phyloP scores from a whole-genome alignment of 2,797 vertebrate genomes.

The Malurus leucopterus region DNA sequence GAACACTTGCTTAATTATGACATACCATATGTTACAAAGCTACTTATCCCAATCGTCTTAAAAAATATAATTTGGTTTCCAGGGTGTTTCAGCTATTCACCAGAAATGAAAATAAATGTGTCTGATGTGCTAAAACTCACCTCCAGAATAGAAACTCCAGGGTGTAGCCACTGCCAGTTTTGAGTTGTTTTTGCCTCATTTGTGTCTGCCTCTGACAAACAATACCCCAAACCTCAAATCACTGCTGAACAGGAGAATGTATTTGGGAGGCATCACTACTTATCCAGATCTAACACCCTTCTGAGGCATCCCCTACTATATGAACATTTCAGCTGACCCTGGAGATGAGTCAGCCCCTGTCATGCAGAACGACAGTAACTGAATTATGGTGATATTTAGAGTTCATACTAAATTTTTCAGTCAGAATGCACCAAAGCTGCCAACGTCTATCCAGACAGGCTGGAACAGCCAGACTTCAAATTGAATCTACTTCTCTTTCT shows the following conservation, averaged over 20 bases:
- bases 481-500: background rate
- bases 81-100: background rate
- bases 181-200: background rate
- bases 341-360: background rate
- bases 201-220: background rate
- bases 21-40: background rate
- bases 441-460: background rate
- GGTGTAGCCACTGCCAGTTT: background rate
- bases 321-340: background rate
- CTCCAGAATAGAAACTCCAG: background rate
- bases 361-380: background rate
- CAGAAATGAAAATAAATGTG: background rate
- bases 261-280: background rate
- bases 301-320: background rate
- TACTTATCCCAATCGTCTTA: background rate
- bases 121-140: background rate
- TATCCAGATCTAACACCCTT: background rate
- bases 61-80: background rate
- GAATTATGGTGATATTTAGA: background rate
- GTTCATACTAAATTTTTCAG: background rate
- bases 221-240: background rate
- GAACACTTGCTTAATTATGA: background rate
- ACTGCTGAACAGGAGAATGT: fast-evolving
- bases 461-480: background rate
- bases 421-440: background rate